Conservation (phyloP, 2,888 invertebrate species). For the Agrilus mali region DNA sequence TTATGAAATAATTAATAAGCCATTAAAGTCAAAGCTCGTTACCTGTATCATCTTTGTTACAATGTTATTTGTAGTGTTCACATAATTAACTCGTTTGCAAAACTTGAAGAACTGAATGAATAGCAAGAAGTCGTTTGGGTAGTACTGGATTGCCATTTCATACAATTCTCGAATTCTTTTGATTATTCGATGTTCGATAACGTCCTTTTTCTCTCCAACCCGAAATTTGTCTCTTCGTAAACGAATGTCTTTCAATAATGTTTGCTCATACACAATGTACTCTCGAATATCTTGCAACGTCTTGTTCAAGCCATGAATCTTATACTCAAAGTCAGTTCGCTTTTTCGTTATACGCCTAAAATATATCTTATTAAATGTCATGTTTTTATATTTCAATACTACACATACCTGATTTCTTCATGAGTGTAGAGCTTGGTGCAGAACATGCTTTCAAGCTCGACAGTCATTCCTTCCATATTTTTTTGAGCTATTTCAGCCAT, state of each 20-base stretch:
- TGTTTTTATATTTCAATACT: neutral
- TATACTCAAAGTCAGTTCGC: constrained; percentile 59
- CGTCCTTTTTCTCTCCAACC: constrained; percentile 46
- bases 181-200: constrained; percentile 56
- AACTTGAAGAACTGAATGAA: constrained; percentile 73
- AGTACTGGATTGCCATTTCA: constrained; percentile 53
- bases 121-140: constrained; percentile 58
- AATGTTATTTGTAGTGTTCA: constrained; percentile 41
- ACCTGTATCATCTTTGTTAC: constrained; percentile 52
- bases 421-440: constrained; percentile 55
- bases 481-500: constrained; percentile 78
- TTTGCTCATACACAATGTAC: constrained; percentile 59
- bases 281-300: constrained; percentile 55
- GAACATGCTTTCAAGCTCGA: constrained; percentile 70
- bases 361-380: neutral
- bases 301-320: constrained; percentile 53
- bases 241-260: constrained; percentile 51
- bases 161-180: constrained; percentile 63
- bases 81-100: constrained; percentile 51
- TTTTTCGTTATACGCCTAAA: constrained; percentile 53
- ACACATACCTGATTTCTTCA: constrained; percentile 53
- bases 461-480: constrained; percentile 65
- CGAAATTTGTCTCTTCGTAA: constrained; percentile 45
- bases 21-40: constrained; percentile 12
- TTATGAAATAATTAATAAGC: constrained; percentile 2